Percentiles rank a stretch among this genome's conserved stretches.
Evolutionary conservation across 2,888 invertebrate species (phyloP).

Genomic region (Hylaea fasciaria): DNA sequence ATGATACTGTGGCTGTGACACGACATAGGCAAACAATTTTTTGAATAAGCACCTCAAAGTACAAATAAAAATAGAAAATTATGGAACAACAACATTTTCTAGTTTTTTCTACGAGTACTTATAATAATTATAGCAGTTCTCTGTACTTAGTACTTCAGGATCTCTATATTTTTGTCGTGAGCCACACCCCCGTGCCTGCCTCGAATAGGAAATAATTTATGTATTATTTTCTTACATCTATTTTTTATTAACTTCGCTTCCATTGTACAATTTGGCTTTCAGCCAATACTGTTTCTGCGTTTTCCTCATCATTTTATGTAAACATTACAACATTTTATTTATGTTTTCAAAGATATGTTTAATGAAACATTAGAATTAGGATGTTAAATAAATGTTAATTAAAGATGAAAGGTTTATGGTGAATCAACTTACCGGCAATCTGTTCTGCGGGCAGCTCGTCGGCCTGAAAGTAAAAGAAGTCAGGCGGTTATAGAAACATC

Average conservation of each 20-base stretch:
- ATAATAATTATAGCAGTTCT: too few species aligned
- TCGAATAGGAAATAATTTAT: conserved; percentile 50
- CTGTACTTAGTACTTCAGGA: too few species aligned
- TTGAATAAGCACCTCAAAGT: too few species aligned
- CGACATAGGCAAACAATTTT: too few species aligned
- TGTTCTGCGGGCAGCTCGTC: conserved; percentile 97
- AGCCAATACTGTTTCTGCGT: conserved; percentile 65
- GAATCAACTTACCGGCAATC: conserved; percentile 90
- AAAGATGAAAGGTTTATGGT: conserved; percentile 8
- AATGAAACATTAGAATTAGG: conserved; percentile 20
- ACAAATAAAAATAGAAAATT: too few species aligned
- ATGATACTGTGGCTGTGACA: too few species aligned
- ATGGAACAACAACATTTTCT: too few species aligned
- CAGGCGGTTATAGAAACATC: conserved; percentile 33
- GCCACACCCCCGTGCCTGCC: conserved; percentile 57
- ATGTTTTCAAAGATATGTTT: conserved; percentile 51
- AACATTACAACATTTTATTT: conserved; percentile 54
- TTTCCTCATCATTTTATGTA: conserved; percentile 58
- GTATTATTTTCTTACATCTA: conserved; percentile 52
- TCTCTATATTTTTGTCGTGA: background rate
- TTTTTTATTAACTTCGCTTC: conserved; percentile 67
- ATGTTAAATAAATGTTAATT: conserved; percentile 12
- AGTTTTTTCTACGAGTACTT: too few species aligned
- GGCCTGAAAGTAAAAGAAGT: conserved; percentile 85
- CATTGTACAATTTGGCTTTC: conserved; percentile 63